phyloP scores from a whole-genome alignment of 2,113 vertebrate species.

The Poecile atricapillus region DNA sequence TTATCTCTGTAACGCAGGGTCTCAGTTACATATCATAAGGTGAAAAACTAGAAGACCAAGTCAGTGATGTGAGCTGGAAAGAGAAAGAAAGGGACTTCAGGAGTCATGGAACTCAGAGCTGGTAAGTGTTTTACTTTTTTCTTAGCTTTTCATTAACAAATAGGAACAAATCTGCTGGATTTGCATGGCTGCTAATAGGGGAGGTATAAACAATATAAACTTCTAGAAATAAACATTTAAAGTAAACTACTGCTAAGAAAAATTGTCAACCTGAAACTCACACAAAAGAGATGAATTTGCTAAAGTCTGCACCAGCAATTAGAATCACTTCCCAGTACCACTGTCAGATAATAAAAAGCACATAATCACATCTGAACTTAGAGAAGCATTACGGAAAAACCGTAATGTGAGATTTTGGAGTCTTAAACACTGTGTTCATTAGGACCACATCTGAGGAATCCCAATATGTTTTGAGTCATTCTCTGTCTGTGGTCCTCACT shows the following conservation, averaged over 20 bases:
- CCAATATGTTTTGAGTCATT: not conserved
- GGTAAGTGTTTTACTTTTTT: not conserved
- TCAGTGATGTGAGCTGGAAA: not conserved
- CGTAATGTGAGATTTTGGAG: not conserved
- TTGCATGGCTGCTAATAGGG: not conserved
- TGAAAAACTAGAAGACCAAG: not conserved
- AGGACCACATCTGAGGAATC: not conserved
- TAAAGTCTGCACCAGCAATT: not conserved
- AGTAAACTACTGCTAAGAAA: not conserved
- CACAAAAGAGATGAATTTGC: not conserved
- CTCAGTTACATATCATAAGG: not conserved
- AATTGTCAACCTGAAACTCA: not conserved
- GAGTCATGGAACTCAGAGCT: not conserved
- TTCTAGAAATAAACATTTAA: not conserved
- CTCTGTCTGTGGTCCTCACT: fast-evolving
- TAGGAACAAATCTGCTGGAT: not conserved
- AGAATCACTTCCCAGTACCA: not conserved
- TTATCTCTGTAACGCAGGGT: not conserved
- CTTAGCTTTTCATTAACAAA: not conserved
- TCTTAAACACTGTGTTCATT: not conserved
- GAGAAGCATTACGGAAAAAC: not conserved
- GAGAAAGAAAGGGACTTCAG: not conserved
- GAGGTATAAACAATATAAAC: not conserved
- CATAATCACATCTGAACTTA: not conserved
- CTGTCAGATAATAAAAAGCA: not conserved